phyloP scores from a whole-genome alignment of 2,797 vertebrate genomes.

The Acomys russatus region DNA sequence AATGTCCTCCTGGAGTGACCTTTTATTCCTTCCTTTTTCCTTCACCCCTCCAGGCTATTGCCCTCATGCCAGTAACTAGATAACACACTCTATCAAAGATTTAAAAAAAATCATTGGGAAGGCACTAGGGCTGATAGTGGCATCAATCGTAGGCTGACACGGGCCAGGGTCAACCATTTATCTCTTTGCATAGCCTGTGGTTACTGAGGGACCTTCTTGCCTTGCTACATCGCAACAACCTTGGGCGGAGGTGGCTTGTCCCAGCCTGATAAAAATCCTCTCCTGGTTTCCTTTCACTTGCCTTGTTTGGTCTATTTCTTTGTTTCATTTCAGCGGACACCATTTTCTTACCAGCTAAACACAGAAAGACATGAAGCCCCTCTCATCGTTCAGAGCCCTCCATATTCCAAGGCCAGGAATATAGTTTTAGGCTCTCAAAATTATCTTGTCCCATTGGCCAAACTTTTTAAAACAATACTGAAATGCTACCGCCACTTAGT shows the following conservation, averaged over 20 bases:
- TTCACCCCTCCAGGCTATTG: conserved; percentile 94
- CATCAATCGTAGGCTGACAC: conserved; percentile 99
- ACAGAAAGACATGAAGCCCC: not conserved
- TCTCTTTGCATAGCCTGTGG: conserved; percentile 98
- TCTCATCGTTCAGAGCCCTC: not conserved
- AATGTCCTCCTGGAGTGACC: conserved; percentile 98
- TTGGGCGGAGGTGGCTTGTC: conserved; percentile 93
- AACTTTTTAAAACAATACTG: conserved; percentile 57
- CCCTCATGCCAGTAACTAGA: conserved; percentile 99
- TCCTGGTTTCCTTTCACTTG: conserved; percentile 78
- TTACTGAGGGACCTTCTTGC: conserved; percentile 96
- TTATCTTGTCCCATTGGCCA: not conserved
- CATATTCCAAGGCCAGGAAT: not conserved
- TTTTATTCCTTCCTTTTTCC: conserved; percentile 91
- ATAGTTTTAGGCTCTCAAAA: not conserved
- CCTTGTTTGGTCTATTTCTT: conserved; percentile 66
- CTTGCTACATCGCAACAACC: conserved; percentile 95
- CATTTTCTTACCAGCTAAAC: conserved; percentile 51
- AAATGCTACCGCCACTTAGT: conserved; percentile 26
- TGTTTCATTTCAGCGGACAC: conserved; percentile 54
- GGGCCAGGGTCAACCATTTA: conserved; percentile 98
- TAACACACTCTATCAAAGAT: conserved; percentile 99
- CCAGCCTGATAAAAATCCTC: conserved; percentile 88
- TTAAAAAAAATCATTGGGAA: conserved; percentile 97
- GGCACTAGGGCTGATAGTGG: conserved; percentile 99